Conservation (phyloP, 1,140 invertebrate species). For the Drosophila kurseongensis region DNA sequence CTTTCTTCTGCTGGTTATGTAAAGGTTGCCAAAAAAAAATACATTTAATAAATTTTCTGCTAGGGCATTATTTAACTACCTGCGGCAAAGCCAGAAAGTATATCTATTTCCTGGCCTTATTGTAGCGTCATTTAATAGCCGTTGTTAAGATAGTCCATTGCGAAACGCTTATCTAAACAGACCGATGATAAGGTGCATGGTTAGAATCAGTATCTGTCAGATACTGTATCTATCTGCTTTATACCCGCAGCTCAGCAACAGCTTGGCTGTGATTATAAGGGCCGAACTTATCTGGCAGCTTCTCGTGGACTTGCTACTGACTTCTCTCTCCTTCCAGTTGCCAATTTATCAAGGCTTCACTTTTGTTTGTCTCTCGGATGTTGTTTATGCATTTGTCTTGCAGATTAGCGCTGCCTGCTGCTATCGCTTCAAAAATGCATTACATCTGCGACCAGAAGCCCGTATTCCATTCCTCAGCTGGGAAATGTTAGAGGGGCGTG, state of each 20-base stretch:
- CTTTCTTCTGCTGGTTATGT: constrained; percentile 60
- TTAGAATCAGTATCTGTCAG: constrained; percentile 43
- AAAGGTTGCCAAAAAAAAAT: constrained; percentile 15
- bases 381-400: constrained; percentile 71
- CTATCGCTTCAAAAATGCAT: constrained; percentile 58
- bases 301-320: constrained; percentile 19
- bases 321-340: constrained; percentile 22
- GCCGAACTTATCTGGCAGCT: constrained; percentile 44
- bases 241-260: constrained; percentile 52
- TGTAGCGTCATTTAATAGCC: constrained; percentile 6
- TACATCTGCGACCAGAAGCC: constrained; percentile 20
- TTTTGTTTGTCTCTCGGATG: constrained; percentile 32
- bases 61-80: background rate
- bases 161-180: constrained; percentile 55
- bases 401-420: constrained; percentile 48
- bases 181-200: constrained; percentile 49
- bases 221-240: constrained; percentile 55
- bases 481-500: constrained; percentile 15
- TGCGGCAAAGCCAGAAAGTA: background rate
- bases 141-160: constrained; percentile 54
- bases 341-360: constrained; percentile 61
- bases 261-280: constrained; percentile 8
- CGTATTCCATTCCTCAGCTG: constrained; percentile 27
- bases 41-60: constrained; percentile 25
- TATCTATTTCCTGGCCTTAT: constrained; percentile 24